phyloP scores from a whole-genome alignment of 2,113 vertebrate genomes.

The Nibea albiflora region DNA sequence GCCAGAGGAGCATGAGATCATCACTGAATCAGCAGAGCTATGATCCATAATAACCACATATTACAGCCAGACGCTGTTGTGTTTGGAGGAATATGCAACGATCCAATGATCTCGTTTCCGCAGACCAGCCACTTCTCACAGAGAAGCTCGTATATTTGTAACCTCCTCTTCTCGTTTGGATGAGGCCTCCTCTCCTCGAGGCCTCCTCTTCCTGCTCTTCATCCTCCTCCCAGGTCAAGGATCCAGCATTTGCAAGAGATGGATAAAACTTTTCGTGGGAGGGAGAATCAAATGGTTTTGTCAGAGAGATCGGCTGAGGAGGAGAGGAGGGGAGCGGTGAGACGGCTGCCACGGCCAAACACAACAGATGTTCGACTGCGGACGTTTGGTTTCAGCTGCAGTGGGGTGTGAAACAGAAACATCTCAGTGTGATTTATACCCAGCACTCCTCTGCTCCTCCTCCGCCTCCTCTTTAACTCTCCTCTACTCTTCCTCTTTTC shows the following conservation, averaged over 20 bases:
- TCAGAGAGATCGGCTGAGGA: constrained; percentile 19
- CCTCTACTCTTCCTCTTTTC: not conserved
- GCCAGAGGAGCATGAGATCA: constrained; percentile 74
- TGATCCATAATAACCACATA: constrained; percentile 66
- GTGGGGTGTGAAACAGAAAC: constrained; percentile 45
- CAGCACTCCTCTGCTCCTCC: constrained; percentile 5
- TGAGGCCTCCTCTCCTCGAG: not conserved
- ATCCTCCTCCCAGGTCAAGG: constrained; percentile 48
- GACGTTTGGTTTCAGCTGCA: constrained; percentile 50
- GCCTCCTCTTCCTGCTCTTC: constrained; percentile 21
- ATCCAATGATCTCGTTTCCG: constrained; percentile 39
- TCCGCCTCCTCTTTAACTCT: not conserved
- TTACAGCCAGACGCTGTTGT: constrained; percentile 69
- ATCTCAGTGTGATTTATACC: constrained; percentile 46
- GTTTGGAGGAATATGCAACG: constrained; percentile 64
- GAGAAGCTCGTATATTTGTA: constrained; percentile 36
- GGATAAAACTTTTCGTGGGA: constrained; percentile 53
- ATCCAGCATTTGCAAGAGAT: constrained; percentile 10
- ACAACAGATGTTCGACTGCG: constrained; percentile 68
- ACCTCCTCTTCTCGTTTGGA: constrained; percentile 31
- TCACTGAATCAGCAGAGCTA: constrained; percentile 68
- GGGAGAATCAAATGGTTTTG: constrained; percentile 35
- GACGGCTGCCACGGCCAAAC: constrained; percentile 52
- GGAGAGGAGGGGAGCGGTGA: constrained; percentile 21
- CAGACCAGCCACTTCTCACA: constrained; percentile 61